Evolutionary conservation across 2,797 vertebrate species (phyloP), one percentile per base, ranked within the genome.

Genomic region (Melanotaenia parkinsoni): DNA sequence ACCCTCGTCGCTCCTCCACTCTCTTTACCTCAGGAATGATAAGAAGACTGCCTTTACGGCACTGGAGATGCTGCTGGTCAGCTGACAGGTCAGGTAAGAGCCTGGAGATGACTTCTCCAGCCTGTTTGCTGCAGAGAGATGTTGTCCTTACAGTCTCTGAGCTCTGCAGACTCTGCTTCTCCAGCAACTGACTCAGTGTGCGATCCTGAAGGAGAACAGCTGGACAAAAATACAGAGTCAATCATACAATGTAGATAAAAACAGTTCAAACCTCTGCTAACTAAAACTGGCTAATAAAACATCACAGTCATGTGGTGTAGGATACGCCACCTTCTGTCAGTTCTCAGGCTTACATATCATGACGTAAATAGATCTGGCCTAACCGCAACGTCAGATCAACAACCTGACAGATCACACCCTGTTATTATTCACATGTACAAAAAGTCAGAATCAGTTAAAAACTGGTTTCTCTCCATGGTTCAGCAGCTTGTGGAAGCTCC

Each of bases 161-260:
- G 24, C 30, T 77, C 43, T 63, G 62, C 13, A 72, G 80, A 54
- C 65, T 5, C 35, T 74, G 85, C 54, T 85, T 88, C 32, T 82
- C 77, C 40, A 86, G 22, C 28, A 97, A 66, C 12, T 95, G 82
- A 71, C 86, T 92, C 33, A 96, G 85, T 9, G 87, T 33, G 0
- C 95, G 91, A 20, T 95, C 95, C 80, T 91, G 90, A 28, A 98
- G 88, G 35, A 94, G 79, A 43, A 99, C 95, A 32, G 97, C 98
- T 99, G 51, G n/a, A 20, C 61, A 30, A 72, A 70, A 37, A 26
- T 18, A 63, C 50, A 54, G 45, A 56, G 50, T 33, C 5, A 22
- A 3, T 10, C 11, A 4, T 45, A 45, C 16, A 22, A 3, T 3
- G 20, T 9, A n/a, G 20, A 9, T 22, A n/a, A 50, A 7, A 11